Evolutionary conservation across 2,797 vertebrate species (phyloP).

Genomic region (Manis crassicaudata): DNA sequence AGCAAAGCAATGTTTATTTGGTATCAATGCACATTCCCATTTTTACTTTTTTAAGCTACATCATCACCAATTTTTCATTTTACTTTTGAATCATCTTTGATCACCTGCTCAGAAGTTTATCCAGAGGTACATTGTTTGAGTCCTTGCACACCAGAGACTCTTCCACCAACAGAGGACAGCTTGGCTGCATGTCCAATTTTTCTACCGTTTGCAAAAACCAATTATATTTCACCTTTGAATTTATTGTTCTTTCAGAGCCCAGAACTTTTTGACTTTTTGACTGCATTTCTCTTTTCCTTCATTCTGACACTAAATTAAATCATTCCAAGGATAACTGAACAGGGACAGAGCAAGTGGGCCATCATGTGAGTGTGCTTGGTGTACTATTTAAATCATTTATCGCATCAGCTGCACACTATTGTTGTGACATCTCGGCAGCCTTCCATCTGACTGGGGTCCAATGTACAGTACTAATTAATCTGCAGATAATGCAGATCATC

Average conservation of each 20-base stretch:
- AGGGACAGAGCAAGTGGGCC: background rate
- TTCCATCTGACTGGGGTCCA: constrained; percentile 9
- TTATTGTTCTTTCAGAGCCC: background rate
- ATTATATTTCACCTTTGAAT: background rate
- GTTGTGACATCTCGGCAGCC: background rate
- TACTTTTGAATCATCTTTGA: background rate
- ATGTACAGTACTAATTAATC: constrained; percentile 37
- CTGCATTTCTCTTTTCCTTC: background rate
- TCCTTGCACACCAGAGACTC: background rate
- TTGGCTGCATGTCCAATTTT: background rate
- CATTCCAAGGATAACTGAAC: background rate
- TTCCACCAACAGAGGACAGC: background rate
- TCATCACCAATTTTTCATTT: background rate
- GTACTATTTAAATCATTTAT: background rate
- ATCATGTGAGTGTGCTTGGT: accelerated
- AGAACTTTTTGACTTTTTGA: background rate
- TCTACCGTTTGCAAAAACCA: background rate
- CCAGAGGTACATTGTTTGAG: background rate
- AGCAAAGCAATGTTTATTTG: background rate
- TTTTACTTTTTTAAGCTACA: background rate
- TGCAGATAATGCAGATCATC: background rate
- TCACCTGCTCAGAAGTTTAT: background rate
- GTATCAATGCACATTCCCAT: background rate
- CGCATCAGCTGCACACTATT: background rate
- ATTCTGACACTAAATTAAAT: background rate